A percentile compares a stretch with the other conserved stretches of the same genome.
Evolutionary conservation across 1,140 invertebrate genomes (phyloP).

Genomic region (Calycopis cecrops): DNA sequence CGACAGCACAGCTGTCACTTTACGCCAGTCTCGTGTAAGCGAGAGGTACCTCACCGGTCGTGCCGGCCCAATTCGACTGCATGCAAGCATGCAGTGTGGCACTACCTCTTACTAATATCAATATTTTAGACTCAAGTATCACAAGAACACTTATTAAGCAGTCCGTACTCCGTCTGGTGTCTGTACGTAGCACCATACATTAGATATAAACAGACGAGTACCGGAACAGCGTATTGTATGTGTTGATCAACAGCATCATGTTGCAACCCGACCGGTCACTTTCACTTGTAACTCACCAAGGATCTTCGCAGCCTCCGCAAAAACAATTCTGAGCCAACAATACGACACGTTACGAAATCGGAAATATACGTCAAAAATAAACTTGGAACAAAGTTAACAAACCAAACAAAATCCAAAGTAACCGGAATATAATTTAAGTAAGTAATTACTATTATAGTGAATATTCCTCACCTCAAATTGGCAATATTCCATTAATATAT

Average conservation of each 20-base stretch:
- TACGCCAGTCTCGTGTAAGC: too few relatives aligned
- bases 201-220: not conserved
- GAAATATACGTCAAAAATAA: not conserved
- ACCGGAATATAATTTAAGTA: too few relatives aligned
- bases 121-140: too few relatives aligned
- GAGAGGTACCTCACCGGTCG: too few relatives aligned
- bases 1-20: too few relatives aligned
- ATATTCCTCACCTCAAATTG: not conserved
- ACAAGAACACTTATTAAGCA: too few relatives aligned
- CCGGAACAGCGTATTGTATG: not conserved
- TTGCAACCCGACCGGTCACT: not conserved
- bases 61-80: too few relatives aligned
- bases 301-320: not conserved
- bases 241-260: slow-evolving; percentile 4
- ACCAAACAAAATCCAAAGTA: too few relatives aligned
- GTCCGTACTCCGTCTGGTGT: too few relatives aligned
- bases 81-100: too few relatives aligned
- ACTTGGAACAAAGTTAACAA: not conserved
- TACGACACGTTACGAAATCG: not conserved
- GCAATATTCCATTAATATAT: not conserved
- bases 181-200: too few relatives aligned
- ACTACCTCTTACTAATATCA: too few relatives aligned
- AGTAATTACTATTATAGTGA: not conserved
- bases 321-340: not conserved
- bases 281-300: not conserved